Percentiles rank a stretch among this genome's conserved stretches.
Conservation (phyloP, 1,140 invertebrate genomes). For the Calephelis virginiensis region DNA sequence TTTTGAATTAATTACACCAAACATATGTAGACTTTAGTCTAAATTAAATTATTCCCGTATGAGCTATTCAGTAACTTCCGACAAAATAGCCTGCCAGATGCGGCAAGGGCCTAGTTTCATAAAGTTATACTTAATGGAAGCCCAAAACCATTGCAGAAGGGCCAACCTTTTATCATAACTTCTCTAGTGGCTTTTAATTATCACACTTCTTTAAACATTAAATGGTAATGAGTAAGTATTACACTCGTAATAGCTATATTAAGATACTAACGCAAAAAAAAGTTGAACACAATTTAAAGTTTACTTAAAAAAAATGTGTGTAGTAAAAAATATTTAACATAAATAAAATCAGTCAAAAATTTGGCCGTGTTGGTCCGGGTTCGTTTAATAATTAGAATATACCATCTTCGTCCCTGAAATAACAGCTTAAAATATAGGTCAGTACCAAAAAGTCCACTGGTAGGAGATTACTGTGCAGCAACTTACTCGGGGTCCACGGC, state of each 20-base stretch:
- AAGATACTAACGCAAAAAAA: too few species aligned
- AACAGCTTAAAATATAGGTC: too few species aligned
- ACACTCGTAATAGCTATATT: not conserved
- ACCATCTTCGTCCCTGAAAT: too few species aligned
- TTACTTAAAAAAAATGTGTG: too few species aligned
- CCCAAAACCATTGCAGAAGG: constrained; percentile 6
- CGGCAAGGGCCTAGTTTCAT: constrained; percentile 1
- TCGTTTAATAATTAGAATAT: too few species aligned
- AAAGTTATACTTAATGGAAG: constrained; percentile 8
- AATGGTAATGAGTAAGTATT: constrained; percentile 2
- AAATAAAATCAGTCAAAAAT: too few species aligned
- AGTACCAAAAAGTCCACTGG: too few species aligned
- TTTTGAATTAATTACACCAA: not conserved
- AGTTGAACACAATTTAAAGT: not conserved
- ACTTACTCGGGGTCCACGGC: too few species aligned
- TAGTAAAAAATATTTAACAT: too few species aligned
- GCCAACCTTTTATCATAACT: constrained; percentile 5
- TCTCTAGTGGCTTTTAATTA: constrained; percentile 5
- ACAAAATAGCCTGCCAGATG: constrained; percentile 4
- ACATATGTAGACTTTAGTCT: constrained; percentile 2
- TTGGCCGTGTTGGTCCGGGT: too few species aligned
- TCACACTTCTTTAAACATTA: constrained; percentile 10
- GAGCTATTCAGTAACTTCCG: constrained; percentile 3
- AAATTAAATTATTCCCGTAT: constrained; percentile 2
- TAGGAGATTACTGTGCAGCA: too few species aligned